Evolutionary conservation across 2,797 vertebrate species (phyloP).

Genomic region (Diplodus sargus): DNA sequence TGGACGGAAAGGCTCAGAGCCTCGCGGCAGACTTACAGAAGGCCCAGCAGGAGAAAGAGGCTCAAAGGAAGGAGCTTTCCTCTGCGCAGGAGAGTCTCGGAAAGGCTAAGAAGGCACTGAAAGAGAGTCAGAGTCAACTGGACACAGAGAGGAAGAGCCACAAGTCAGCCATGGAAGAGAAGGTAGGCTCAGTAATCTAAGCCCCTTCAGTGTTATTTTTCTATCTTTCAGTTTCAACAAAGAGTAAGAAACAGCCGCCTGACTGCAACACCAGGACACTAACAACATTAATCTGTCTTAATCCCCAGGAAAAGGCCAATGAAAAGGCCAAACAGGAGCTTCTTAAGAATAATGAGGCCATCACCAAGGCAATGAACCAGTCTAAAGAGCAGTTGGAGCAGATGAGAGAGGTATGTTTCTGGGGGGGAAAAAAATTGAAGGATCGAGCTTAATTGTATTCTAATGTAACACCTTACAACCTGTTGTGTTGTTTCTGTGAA

Average conservation of each 20-base stretch:
- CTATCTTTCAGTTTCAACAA: background rate
- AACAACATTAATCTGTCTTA: conserved; percentile 4
- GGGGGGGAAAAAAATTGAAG: background rate
- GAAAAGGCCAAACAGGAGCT: conserved; percentile 91
- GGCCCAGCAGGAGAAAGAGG: conserved; percentile 86
- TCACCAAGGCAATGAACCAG: conserved; percentile 87
- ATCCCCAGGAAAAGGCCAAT: conserved; percentile 89
- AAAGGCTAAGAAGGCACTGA: conserved; percentile 87
- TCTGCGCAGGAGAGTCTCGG: conserved; percentile 85
- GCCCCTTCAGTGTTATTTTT: background rate
- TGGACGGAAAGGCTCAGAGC: conserved; percentile 85
- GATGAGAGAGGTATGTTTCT: conserved; percentile 86
- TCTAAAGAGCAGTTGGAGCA: conserved; percentile 88
- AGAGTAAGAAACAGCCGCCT: background rate
- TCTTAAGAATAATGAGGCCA: conserved; percentile 84
- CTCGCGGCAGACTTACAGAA: conserved; percentile 83
- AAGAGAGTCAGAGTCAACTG: conserved; percentile 87
- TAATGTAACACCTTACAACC: background rate
- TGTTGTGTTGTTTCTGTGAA: conserved; percentile 15
- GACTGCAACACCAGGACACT: conserved; percentile 8
- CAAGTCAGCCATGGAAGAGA: conserved; percentile 86
- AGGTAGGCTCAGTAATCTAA: conserved; percentile 81
- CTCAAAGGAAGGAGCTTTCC: conserved; percentile 86
- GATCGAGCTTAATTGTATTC: background rate
- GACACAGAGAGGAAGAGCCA: conserved; percentile 90